A percentile compares a stretch with the other conserved stretches of the same genome.
Conservation (phyloP, 2,113 vertebrate species). For the Morphnarchus princeps region DNA sequence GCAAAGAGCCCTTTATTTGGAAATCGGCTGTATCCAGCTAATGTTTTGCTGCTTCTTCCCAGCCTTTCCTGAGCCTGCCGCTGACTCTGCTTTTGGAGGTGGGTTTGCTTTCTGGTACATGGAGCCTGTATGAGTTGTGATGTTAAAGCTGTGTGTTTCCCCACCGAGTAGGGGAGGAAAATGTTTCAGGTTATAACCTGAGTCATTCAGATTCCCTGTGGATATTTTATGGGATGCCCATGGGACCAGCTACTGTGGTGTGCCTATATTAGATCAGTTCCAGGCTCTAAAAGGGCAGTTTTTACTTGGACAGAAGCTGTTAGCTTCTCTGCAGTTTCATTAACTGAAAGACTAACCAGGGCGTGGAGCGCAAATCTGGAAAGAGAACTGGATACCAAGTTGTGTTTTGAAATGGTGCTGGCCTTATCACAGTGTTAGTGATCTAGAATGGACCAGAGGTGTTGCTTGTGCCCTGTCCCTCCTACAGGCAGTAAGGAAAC, state of each 20-base stretch:
- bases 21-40: neutral
- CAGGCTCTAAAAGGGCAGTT: neutral
- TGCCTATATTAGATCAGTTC: neutral
- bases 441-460: neutral
- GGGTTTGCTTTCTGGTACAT: neutral
- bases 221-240: neutral
- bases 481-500: neutral
- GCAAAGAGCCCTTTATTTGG: neutral
- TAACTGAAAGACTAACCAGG: neutral
- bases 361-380: neutral
- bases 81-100: neutral
- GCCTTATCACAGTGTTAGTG: neutral
- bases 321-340: neutral
- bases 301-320: neutral
- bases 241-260: neutral
- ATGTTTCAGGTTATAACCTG: rapidly evolving
- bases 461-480: neutral
- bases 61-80: neutral
- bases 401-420: neutral
- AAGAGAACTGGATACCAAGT: neutral
- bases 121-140: neutral
- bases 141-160: neutral
- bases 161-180: neutral
- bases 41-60: neutral
- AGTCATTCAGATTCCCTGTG: neutral